These are phyloP conservation scores for Rhimphoctona megacephalus DNA, from an alignment of 2,888 invertebrate genomes.

Conservation along the genomic window DNA sequence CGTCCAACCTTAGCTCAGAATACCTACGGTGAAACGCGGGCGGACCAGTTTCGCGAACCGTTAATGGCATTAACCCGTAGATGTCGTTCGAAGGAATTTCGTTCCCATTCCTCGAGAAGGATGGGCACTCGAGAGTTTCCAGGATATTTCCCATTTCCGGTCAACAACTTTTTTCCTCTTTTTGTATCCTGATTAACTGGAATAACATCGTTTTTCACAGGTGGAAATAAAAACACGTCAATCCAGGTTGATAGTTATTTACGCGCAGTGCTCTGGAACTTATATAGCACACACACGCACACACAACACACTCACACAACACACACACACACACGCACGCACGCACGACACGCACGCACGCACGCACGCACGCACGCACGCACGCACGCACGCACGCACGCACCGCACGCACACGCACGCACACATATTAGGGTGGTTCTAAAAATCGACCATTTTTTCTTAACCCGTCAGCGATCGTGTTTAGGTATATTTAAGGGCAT, in stretches of 20 bases:
- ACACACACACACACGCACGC: no score
- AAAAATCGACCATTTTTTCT: no score
- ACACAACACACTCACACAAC: no score
- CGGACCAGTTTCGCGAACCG: slow-evolving; percentile 60
- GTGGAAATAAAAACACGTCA: slow-evolving; percentile 32
- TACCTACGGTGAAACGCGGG: slow-evolving; percentile 58
- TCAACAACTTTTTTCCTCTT: background rate
- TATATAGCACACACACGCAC: background rate
- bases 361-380: no score
- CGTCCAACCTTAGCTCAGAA: slow-evolving; percentile 5
- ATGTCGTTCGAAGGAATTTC: slow-evolving; percentile 58
- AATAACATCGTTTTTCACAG: slow-evolving; percentile 34
- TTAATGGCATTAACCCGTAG: slow-evolving; percentile 12
- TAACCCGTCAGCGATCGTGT: no score
- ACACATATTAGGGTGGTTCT: no score
- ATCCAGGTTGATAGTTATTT: slow-evolving; percentile 30
- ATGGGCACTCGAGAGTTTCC: slow-evolving; percentile 52
- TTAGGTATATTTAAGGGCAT: no score
- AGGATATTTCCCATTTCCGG: slow-evolving; percentile 57
- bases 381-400: no score
- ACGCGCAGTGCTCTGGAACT: background rate
- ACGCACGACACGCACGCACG: no score
- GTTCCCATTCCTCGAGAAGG: slow-evolving; percentile 61
- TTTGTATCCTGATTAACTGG: slow-evolving; percentile 14
- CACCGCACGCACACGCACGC: no score